Evolutionary conservation across 2,888 invertebrate species (phyloP).

Genomic region (Azorinus chamasolen): DNA sequence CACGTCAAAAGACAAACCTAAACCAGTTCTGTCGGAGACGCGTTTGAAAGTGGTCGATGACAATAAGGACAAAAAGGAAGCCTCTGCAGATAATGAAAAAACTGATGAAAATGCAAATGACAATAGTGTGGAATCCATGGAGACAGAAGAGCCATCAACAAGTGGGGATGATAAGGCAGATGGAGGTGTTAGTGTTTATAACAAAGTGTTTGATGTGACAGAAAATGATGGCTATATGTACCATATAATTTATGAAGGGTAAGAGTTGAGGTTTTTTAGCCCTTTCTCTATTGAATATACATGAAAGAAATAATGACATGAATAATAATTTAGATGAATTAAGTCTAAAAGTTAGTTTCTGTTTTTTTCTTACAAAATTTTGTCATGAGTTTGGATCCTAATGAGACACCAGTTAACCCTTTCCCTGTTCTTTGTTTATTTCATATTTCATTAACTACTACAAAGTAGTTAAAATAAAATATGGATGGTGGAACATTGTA

Average conservation of each 20-base stretch:
- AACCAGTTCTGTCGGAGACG: conserved; percentile 53
- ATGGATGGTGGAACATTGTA: too few species aligned
- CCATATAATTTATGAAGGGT: conserved; percentile 83
- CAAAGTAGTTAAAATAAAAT: too few species aligned
- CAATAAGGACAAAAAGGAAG: conserved; percentile 21
- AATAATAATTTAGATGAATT: too few species aligned
- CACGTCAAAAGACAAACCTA: conserved; percentile 20
- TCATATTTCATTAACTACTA: too few species aligned
- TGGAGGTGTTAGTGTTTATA: conserved; percentile 32
- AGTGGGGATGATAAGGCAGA: conserved; percentile 13
- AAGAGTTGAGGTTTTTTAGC: conserved; percentile 49
- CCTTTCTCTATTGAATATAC: too few species aligned
- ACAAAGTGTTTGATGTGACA: conserved; percentile 61
- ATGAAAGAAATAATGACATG: too few species aligned
- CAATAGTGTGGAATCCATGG: conserved; percentile 50
- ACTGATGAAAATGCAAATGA: conserved; percentile 62
- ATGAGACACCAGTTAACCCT: too few species aligned
- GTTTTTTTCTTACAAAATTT: too few species aligned
- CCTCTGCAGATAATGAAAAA: conserved; percentile 31
- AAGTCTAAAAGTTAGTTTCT: too few species aligned
- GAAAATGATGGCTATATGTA: conserved; percentile 80
- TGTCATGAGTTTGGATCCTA: too few species aligned
- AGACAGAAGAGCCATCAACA: conserved; percentile 43
- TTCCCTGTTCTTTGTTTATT: too few species aligned
- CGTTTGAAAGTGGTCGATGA: conserved; percentile 6